Evolutionary conservation across 1,140 invertebrate genomes (phyloP), one percentile per base, ranked within the genome.

Genomic region (Onthophagus taurus): DNA sequence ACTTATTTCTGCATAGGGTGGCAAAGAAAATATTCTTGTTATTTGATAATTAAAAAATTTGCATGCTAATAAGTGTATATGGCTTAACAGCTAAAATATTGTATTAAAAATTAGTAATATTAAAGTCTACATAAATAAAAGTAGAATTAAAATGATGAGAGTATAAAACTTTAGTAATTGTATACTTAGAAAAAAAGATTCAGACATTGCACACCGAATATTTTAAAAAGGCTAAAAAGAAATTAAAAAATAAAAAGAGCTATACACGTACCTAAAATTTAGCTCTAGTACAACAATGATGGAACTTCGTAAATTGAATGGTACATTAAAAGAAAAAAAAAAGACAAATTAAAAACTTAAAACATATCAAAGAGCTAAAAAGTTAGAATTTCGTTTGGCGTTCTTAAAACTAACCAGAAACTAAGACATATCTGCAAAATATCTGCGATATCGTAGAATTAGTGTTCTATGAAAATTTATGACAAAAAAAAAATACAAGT

Each of bases 231-330:
- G 14, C 13, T 29, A 26, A 41, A 41, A 9, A 38, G 20, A 37
- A 21, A 21, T 14, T 37, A 29, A 41, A 8, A 41, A 33, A 8
- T 17, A 16, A 12, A 41, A 41, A 9, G 24, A 41, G 55, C 57
- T 52, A 52, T 58, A 55, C 50, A 49, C 33, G 57, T 59, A 58
- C 55, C 57, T 57, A 55, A 49, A 41, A 23, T 24, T 41, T 41
- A 37, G 35, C 19, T 9, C 35, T 37, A 37, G 35, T 37, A 21
- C 17, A 12, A 17, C 24, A 41, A 5, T 37, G 18, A 41, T 8
- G 17, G 5, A 29, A 26, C 17, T 37, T 21, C n/a, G 24, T 21
- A 37, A 13, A 20, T 18, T 37, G 35, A 18, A 37, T 18, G 35
- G 35, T 37, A n/a, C 17, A 18, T 34, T 18, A 11, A 9, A 34